These are phyloP conservation scores for Odocoileus hemionus DNA, from an alignment of 2,113 vertebrate genomes.

Conservation along the genomic window DNA sequence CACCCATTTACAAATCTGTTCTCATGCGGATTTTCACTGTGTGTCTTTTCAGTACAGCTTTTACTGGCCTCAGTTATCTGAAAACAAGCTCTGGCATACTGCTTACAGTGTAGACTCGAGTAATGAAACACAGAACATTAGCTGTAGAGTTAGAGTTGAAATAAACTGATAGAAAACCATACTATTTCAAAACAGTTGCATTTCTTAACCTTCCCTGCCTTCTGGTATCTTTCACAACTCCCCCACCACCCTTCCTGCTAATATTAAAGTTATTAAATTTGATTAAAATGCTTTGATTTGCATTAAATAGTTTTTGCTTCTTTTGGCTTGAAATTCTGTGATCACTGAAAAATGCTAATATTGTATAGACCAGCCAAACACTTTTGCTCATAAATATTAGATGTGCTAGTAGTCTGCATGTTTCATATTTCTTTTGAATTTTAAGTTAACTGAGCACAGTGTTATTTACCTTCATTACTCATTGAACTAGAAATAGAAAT, in stretches of 20 bases:
- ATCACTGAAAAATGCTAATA: slow-evolving; percentile 56
- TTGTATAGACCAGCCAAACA: slow-evolving; percentile 44
- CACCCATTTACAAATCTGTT: not conserved
- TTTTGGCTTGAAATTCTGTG: slow-evolving; percentile 39
- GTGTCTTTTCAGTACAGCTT: slow-evolving; percentile 18
- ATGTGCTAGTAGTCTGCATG: slow-evolving; percentile 40
- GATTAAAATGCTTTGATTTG: slow-evolving; percentile 31
- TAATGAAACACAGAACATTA: slow-evolving; percentile 1
- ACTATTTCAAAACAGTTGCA: not conserved
- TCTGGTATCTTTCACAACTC: not conserved
- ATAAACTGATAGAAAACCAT: not conserved
- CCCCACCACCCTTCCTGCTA: not conserved
- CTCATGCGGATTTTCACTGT: not conserved
- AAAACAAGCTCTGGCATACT: slow-evolving; percentile 35
- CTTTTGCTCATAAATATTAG: slow-evolving; percentile 44
- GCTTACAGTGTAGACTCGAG: not conserved
- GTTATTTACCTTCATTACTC: slow-evolving; percentile 47
- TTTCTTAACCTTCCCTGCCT: not conserved
- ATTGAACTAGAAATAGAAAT: slow-evolving; percentile 27
- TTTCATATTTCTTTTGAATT: slow-evolving; percentile 36
- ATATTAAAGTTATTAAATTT: slow-evolving; percentile 47
- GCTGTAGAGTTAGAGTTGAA: not conserved
- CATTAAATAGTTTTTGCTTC: slow-evolving; percentile 50
- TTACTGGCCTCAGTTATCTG: slow-evolving; percentile 1
- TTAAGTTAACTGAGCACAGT: slow-evolving; percentile 42